Evolutionary conservation across 2,797 vertebrate species (phyloP), one percentile per base, ranked within the genome.

Genomic region (Labeo calbasu): DNA sequence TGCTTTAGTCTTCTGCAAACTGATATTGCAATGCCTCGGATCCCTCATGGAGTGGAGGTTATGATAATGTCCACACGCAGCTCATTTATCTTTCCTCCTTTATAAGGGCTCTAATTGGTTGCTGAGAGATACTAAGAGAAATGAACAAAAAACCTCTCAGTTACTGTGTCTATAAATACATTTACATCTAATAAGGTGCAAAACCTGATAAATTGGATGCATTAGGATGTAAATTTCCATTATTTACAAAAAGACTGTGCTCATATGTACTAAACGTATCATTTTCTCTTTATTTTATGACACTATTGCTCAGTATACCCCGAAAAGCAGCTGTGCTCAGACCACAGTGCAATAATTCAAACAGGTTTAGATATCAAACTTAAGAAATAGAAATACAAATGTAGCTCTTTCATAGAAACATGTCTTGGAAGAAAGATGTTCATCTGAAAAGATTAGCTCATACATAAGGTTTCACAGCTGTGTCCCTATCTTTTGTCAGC

Each of bases 1-100:
- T 14, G 25, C 43, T 79, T 79, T 13, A 36, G 23, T 14, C 43
- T 51, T 66, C 46, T 51, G 61, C 13, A 40, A 78, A 78, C 57
- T 48, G 59, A 21, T 63, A 32, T n/a, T 50, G 46, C 19, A 63
- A 63, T 55, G 71, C 51, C n/a, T 25, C 15, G 10, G 13, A n/a
- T 19, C 75, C 36, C 55, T 77, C n/a, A 6, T 25, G 1, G 14
- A 76, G 73, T 14, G 32, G 32, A 77, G 51, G 28, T 57, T 75
- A 75, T 46, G n/a, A 23, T 25, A 48, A 63, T 19, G 57, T 77
- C 43, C 13, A 50, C 32, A 43, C 12, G 5, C 25, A n/a, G 61
- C 48, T 40, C 50, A 69, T 79, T 80, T 50, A 50, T 65, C 61
- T 66, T 66, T 32, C 19, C 25, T 65, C 25, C 17, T 28, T 43